Base-by-base conservation (phyloP, 2,888 invertebrate genomes). In the Sthenelais limicola region DNA sequence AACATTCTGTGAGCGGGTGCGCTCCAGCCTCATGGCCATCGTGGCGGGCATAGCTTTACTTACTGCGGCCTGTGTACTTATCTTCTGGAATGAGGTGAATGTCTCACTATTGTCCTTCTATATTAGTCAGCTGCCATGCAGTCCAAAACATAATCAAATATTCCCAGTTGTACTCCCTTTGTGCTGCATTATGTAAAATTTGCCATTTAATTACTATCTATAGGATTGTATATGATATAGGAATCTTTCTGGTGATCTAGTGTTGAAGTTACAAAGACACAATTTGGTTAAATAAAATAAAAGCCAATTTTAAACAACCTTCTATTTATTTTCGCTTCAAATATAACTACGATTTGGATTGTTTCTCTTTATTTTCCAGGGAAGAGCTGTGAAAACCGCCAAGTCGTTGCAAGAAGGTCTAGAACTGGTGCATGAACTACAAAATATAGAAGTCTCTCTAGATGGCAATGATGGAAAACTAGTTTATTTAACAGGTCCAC, bases 61-160 rank as follows among this genome's bases (percentile, higher is more conserved):
- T 3, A 18, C 80, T 0, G 76, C 72, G 3, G 80, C 81, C 0
- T 78, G 78, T 33, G 75, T 62, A n/a, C 75, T 95, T 28, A 89
- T 95, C 67, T 90, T 93, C 83, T 95, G 94, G 94, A 94, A 95
- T 86, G 96, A 96, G 91, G 94, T 94, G 89, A 78, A 77, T 38
- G 33, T 3, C 3, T n/a, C n/a, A n/a, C n/a, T n/a, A n/a, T n/a
- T n/a, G n/a, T n/a, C n/a, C n/a, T n/a, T n/a, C n/a, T n/a, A n/a
- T n/a, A n/a, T n/a, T n/a, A n/a, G n/a, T n/a, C n/a, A n/a, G n/a
- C n/a, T n/a, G n/a, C n/a, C n/a, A n/a, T n/a, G n/a, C n/a, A n/a
- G n/a, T n/a, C n/a, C n/a, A n/a, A n/a, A n/a, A n/a, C n/a, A n/a
- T n/a, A n/a, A n/a, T n/a, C n/a, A n/a, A n/a, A n/a, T n/a, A n/a